A percentile compares a stretch with the other conserved stretches of the same genome.
These are phyloP conservation scores for Acanthisitta chloris DNA, from an alignment of 2,113 vertebrate genomes.

Conservation along the genomic window DNA sequence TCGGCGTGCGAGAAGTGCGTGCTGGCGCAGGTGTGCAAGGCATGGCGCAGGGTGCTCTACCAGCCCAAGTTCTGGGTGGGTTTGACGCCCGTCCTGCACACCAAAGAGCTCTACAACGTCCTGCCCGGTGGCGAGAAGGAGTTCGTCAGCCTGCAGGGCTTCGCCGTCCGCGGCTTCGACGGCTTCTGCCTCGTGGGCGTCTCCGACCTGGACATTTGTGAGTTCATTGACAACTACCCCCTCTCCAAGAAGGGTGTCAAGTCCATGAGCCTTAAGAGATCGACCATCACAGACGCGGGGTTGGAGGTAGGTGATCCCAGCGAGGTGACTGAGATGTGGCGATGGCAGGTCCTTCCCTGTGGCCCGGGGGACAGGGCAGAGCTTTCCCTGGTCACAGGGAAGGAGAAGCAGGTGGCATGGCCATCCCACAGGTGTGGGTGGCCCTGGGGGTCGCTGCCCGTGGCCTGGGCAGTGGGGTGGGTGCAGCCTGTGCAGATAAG, in stretches of 20 bases:
- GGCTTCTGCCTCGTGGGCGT: conserved; percentile 97
- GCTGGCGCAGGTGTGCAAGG: conserved; percentile 95
- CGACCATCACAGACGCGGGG: conserved; percentile 96
- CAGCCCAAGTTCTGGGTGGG: conserved; percentile 98
- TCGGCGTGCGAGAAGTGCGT: conserved; percentile 93
- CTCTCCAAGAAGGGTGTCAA: conserved; percentile 98
- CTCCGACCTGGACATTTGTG: conserved; percentile 98
- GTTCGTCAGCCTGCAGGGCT: conserved; percentile 96
- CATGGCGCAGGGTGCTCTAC: conserved; percentile 95
- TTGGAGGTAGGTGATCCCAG: conserved; percentile 83
- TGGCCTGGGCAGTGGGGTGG: neutral
- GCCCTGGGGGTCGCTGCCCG: neutral
- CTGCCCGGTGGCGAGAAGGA: conserved; percentile 92
- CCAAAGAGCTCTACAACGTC: conserved; percentile 94
- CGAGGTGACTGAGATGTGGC: neutral
- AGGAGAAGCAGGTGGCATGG: neutral
- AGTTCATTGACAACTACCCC: conserved; percentile 99
- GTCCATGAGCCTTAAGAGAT: conserved; percentile 96
- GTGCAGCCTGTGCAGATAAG: neutral
- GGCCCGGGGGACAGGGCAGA: neutral
- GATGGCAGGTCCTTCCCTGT: rapidly evolving
- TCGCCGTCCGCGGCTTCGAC: conserved; percentile 91
- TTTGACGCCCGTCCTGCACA: conserved; percentile 92
- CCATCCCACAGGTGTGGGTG: neutral
- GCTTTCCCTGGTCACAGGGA: neutral